These are phyloP conservation scores for Lethocerus indicus DNA, from an alignment of 1,140 invertebrate genomes.

Conservation along the genomic window DNA sequence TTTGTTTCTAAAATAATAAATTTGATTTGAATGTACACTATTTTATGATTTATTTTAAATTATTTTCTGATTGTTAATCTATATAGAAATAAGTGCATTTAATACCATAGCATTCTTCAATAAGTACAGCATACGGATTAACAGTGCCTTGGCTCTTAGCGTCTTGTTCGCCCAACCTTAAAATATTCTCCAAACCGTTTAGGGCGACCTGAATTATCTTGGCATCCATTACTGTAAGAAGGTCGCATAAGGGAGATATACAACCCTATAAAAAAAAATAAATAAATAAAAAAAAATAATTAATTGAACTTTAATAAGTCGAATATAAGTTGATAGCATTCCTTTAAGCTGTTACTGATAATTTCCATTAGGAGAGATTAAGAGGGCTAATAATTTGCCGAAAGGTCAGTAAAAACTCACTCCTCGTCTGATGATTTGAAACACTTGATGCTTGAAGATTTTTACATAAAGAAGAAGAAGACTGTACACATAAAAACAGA, in stretches of 20 bases:
- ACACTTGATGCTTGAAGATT: too few species aligned
- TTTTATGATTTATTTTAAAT: too few species aligned
- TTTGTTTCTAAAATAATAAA: neutral
- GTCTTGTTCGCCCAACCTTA: conserved; percentile 79
- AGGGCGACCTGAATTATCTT: conserved; percentile 97
- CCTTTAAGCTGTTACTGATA: too few species aligned
- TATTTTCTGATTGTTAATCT: too few species aligned
- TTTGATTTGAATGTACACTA: neutral
- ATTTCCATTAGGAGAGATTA: too few species aligned
- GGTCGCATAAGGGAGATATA: conserved; percentile 86
- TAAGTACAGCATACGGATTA: conserved; percentile 80
- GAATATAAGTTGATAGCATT: too few species aligned
- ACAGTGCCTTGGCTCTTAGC: conserved; percentile 43
- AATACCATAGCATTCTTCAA: conserved; percentile 93
- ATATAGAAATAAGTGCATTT: conserved; percentile 10
- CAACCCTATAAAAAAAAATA: conserved; percentile 38
- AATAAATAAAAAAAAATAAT: neutral
- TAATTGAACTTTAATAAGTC: neutral
- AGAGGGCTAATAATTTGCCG: too few species aligned
- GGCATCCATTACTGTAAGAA: conserved; percentile 82
- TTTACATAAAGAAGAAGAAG: too few species aligned
- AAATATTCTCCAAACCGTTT: conserved; percentile 91
- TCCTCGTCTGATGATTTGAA: too few species aligned
- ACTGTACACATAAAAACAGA: too few species aligned
- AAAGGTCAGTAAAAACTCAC: too few species aligned